Conservation (phyloP, 2,113 vertebrate species). For the Coturnix japonica region DNA sequence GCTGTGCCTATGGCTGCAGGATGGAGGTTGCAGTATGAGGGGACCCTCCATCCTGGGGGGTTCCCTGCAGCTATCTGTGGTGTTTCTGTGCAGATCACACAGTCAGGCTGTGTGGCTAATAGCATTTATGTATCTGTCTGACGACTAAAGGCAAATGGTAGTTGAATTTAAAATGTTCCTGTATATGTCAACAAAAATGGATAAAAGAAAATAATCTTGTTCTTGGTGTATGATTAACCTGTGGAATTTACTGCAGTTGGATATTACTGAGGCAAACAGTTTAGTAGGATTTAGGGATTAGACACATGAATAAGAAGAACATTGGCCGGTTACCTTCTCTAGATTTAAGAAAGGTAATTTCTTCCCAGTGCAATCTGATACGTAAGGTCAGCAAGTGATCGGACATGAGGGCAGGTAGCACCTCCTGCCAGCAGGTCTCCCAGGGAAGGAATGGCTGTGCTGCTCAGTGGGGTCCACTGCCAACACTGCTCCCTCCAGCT, state of each 20-base stretch:
- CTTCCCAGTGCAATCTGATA: neutral
- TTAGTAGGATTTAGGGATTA: constrained; percentile 72
- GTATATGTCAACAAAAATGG: constrained; percentile 15
- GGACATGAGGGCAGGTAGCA: neutral
- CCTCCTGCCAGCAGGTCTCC: neutral
- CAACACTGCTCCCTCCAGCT: neutral
- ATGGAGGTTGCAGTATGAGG: neutral
- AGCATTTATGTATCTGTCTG: neutral
- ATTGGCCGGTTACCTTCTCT: constrained; percentile 22
- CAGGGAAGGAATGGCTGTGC: neutral
- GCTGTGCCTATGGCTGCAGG: fast-evolving
- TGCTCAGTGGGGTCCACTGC: neutral
- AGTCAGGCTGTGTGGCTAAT: neutral
- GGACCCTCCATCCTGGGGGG: neutral
- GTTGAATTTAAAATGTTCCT: neutral
- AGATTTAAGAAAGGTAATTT: constrained; percentile 33
- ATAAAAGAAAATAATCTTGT: constrained; percentile 59
- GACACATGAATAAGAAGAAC: constrained; percentile 43
- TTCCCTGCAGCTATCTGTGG: neutral
- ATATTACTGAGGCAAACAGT: constrained; percentile 61
- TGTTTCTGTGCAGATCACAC: neutral
- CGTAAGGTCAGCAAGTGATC: neutral
- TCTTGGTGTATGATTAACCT: constrained; percentile 72
- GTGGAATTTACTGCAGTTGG: constrained; percentile 73
- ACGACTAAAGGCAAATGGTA: neutral